These are phyloP conservation scores for Eospalax fontanierii DNA, from an alignment of 2,797 vertebrate species.

Conservation along the genomic window DNA sequence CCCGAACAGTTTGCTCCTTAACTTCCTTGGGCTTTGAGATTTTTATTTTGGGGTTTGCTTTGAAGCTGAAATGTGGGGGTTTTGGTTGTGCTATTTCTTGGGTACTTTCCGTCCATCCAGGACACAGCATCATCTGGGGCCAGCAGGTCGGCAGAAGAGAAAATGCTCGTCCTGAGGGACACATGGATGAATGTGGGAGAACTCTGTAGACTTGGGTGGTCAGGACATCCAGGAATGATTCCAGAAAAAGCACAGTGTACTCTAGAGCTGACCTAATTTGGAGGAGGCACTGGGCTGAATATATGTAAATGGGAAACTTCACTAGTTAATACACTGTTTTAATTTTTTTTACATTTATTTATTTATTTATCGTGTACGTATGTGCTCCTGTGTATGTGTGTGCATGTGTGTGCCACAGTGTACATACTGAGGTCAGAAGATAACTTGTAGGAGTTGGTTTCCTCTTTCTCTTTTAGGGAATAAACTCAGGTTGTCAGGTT, in stretches of 20 bases:
- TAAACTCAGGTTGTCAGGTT: neutral
- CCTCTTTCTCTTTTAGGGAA: neutral
- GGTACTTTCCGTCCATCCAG: conserved; percentile 61
- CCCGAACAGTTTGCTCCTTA: conserved; percentile 36
- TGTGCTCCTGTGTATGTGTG: no score
- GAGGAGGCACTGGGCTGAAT: neutral
- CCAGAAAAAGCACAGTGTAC: neutral
- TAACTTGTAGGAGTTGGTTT: neutral
- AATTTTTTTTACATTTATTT: neutral
- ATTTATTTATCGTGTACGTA: no score
- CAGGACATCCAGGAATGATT: conserved; percentile 27
- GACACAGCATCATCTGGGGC: conserved; percentile 29
- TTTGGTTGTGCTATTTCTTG: conserved; percentile 19
- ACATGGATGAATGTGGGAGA: conserved; percentile 49
- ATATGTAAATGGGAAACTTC: conserved; percentile 6
- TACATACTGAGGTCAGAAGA: neutral
- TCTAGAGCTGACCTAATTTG: neutral
- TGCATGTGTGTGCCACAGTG: neutral
- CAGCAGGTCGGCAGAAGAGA: conserved; percentile 65
- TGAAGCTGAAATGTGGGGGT: conserved; percentile 52
- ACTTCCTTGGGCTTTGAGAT: conserved; percentile 28
- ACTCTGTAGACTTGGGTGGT: conserved; percentile 11
- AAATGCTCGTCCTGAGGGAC: conserved; percentile 39
- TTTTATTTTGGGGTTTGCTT: neutral
- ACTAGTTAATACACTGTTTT: neutral